A percentile compares a stretch with the other conserved stretches of the same genome.
These are phyloP conservation scores for Neoniphon sammara DNA, from an alignment of 2,797 vertebrate genomes.

Conservation along the genomic window DNA sequence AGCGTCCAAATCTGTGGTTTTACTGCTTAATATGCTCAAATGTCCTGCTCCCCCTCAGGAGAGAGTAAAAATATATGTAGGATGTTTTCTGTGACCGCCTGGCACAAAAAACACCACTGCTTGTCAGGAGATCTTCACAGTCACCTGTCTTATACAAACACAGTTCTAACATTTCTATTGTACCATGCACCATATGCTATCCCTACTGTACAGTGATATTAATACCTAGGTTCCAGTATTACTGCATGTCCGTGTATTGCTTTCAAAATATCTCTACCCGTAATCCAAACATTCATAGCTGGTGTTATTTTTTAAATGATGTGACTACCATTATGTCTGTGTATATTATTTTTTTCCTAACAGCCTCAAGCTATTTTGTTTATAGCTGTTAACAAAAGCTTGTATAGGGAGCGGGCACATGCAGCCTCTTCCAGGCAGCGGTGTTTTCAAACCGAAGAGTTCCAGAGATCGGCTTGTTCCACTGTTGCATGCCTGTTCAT, in stretches of 20 bases:
- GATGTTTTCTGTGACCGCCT: background rate
- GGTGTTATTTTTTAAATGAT: background rate
- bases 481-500: background rate
- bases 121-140: slow-evolving; percentile 16
- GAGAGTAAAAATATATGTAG: no score
- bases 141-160: background rate
- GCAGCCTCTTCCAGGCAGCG: background rate
- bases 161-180: background rate
- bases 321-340: background rate
- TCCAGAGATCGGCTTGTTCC: slow-evolving; percentile 6
- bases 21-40: background rate
- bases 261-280: background rate
- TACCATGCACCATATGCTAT: background rate
- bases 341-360: background rate
- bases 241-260: background rate
- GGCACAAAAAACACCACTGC: slow-evolving; percentile 10
- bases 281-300: background rate
- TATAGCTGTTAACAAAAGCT: background rate
- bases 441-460: slow-evolving; percentile 1
- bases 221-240: background rate
- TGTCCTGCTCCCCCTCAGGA: no score
- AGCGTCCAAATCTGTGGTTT: background rate
- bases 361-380: slow-evolving; percentile 1
- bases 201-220: no score
- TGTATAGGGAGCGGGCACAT: background rate